Evolutionary conservation across 2,888 invertebrate species (phyloP).

Genomic region (Drosophila flavopinicola): DNA sequence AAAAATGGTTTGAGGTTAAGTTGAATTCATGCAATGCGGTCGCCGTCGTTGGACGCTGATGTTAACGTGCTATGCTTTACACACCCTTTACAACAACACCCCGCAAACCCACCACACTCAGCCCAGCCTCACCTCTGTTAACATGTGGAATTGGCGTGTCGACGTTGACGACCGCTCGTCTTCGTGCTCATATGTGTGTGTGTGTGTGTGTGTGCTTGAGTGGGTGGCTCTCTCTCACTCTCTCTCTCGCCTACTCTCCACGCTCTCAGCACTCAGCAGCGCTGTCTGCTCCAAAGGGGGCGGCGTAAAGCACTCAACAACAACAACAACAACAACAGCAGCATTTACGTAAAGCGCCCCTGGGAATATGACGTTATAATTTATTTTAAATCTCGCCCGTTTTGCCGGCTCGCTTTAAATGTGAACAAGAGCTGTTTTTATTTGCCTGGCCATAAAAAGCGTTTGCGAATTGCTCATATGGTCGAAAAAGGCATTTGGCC

Average conservation of each 20-base stretch:
- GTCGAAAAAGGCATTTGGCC: constrained; percentile 30
- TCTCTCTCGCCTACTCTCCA: not conserved
- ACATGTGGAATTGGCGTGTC: constrained; percentile 80
- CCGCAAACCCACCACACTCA: too few relatives aligned
- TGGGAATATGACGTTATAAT: constrained; percentile 77
- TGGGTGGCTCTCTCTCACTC: constrained; percentile 15
- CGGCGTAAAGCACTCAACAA: constrained; percentile 72
- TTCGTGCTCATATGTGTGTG: constrained; percentile 15
- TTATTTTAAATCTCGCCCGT: constrained; percentile 77
- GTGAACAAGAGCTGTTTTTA: constrained; percentile 63
- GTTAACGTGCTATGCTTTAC: constrained; percentile 37
- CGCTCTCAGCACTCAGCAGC: constrained; percentile 57
- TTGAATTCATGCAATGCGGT: constrained; percentile 76
- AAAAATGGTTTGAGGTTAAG: constrained; percentile 64
- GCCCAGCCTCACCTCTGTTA: constrained; percentile 37
- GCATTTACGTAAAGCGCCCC: constrained; percentile 66
- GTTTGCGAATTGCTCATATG: too few relatives aligned
- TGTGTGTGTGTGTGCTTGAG: constrained; percentile 4
- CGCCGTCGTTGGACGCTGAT: constrained; percentile 48
- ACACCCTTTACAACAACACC: constrained; percentile 36
- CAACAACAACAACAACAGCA: constrained; percentile 26
- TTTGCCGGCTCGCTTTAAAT: constrained; percentile 69
- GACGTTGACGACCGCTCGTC: constrained; percentile 66
- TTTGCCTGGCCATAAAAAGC: constrained; percentile 23
- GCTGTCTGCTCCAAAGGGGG: constrained; percentile 48